Conservation (phyloP, 2,797 vertebrate species). For the Psittacula echo region DNA sequence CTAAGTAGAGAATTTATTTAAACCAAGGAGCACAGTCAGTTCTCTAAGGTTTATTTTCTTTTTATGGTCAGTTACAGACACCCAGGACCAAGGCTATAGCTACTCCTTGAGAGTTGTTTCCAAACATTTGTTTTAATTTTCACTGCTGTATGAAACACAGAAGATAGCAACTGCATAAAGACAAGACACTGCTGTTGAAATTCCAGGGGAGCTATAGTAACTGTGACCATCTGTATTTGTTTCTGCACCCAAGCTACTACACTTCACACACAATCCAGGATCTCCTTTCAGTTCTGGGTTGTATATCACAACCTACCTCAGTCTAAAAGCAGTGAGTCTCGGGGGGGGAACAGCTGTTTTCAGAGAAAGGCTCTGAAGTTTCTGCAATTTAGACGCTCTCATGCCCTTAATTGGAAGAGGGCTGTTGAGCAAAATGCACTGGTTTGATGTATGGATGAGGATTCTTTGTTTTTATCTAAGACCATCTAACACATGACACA, state of each 20-base stretch:
- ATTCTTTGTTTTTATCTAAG: background rate
- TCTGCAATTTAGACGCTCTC: background rate
- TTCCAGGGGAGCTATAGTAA: background rate
- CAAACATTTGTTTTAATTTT: background rate
- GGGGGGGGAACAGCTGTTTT: background rate
- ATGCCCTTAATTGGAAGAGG: background rate
- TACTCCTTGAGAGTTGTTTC: background rate
- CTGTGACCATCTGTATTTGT: background rate
- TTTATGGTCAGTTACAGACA: background rate
- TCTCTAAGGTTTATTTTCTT: background rate
- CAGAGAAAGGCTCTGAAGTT: background rate
- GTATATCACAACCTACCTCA: rapidly evolving
- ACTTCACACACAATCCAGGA: background rate
- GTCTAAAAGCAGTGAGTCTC: background rate
- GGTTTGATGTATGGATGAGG: background rate
- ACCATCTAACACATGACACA: background rate
- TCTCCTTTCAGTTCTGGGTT: background rate
- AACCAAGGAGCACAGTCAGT: background rate
- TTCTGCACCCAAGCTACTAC: background rate
- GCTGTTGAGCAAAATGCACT: background rate
- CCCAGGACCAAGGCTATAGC: background rate
- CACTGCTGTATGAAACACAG: background rate
- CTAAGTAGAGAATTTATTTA: background rate
- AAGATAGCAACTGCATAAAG: background rate
- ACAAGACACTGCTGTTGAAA: background rate